phyloP scores from a whole-genome alignment of 2,888 invertebrate genomes.

The Lycocerus yunnanus region DNA sequence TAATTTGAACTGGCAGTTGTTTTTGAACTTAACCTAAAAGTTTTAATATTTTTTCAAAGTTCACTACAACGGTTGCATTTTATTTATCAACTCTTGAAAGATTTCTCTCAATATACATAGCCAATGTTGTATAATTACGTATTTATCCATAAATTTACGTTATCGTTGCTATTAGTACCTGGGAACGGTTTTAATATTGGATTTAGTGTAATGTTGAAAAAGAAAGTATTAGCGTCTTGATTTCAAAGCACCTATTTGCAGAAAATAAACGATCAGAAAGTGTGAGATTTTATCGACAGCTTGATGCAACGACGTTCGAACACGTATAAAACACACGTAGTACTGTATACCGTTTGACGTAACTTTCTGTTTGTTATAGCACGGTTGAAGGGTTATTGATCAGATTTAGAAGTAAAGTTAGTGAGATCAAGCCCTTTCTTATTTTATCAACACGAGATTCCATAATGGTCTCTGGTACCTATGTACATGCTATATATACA shows the following conservation, averaged over 20 bases:
- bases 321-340: slow-evolving; percentile 35
- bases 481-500: slow-evolving; percentile 35
- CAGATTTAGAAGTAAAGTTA: slow-evolving; percentile 6
- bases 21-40: neutral
- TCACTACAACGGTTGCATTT: neutral
- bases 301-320: slow-evolving; percentile 29
- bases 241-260: slow-evolving; percentile 26
- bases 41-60: neutral
- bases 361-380: slow-evolving; percentile 26
- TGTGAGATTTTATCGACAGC: slow-evolving; percentile 33
- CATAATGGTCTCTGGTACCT: slow-evolving; percentile 25
- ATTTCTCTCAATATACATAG: neutral
- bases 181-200: neutral
- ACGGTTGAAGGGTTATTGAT: slow-evolving; percentile 24
- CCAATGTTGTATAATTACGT: neutral
- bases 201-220: neutral
- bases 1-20: neutral
- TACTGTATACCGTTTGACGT: slow-evolving; percentile 36
- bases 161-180: neutral
- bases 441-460: slow-evolving; percentile 33
- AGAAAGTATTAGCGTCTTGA: neutral
- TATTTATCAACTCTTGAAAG: neutral
- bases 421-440: slow-evolving; percentile 28
- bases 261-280: slow-evolving; percentile 32
- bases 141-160: neutral